Evolutionary conservation across 2,797 vertebrate genomes (phyloP).

Genomic region (Poecilia gillii): DNA sequence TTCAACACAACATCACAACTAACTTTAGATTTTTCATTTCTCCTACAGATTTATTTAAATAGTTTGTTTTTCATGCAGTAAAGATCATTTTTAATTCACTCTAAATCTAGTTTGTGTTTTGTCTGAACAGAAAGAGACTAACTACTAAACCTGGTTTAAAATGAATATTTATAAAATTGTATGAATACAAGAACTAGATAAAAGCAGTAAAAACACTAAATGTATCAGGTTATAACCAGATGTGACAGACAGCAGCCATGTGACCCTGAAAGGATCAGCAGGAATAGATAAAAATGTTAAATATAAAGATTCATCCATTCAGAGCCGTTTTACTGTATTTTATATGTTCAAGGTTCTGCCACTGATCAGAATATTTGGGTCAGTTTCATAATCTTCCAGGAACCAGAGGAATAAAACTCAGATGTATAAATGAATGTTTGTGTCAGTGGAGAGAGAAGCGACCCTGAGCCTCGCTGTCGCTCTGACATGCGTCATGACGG

Average conservation of each 20-base stretch:
- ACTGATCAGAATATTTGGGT: not conserved
- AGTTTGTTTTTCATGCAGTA: not conserved
- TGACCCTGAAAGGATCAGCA: no score
- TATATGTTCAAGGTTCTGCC: not conserved
- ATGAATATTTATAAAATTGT: not conserved
- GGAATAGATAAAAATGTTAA: not conserved
- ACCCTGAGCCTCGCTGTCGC: not conserved
- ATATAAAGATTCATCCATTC: not conserved
- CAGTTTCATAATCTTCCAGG: not conserved
- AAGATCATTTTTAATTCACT: not conserved
- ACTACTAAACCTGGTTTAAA: not conserved
- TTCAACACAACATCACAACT: no score
- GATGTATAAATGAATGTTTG: not conserved
- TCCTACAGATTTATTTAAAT: not conserved
- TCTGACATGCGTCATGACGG: not conserved
- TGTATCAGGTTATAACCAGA: no score
- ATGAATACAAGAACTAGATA: not conserved
- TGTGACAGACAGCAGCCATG: no score
- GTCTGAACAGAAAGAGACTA: not conserved
- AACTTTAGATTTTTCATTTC: not conserved
- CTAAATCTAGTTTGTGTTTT: not conserved
- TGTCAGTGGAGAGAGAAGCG: not conserved
- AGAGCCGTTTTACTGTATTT: not conserved
- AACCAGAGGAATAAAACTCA: not conserved
- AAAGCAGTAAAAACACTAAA: no score